Evolutionary conservation across 2,888 invertebrate species (phyloP).

Genomic region (Lepidocyrtoides sp.): DNA sequence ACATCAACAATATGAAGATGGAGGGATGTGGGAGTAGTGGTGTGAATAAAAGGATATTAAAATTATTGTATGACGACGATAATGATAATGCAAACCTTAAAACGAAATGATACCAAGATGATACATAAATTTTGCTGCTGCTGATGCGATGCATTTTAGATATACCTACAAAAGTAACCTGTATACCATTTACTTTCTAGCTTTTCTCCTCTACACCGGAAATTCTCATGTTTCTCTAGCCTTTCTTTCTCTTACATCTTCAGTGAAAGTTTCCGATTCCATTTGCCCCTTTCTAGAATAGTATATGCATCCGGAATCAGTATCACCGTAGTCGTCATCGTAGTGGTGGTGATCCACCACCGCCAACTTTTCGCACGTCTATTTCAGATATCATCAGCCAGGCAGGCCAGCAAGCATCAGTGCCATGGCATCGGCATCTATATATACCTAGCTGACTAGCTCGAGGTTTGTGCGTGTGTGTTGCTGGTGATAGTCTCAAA

Average conservation of each 20-base stretch:
- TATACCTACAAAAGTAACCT: no score
- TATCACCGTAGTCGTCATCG: constrained; percentile 5
- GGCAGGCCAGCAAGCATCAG: neutral
- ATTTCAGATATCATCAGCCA: constrained; percentile 61
- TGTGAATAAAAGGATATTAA: constrained; percentile 68
- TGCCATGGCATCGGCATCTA: neutral
- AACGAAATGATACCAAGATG: neutral
- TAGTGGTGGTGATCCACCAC: no score
- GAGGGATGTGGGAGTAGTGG: neutral
- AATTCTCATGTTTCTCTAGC: neutral
- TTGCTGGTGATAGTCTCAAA: constrained; percentile 75
- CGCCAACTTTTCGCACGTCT: constrained; percentile 66
- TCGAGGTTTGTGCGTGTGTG: no score
- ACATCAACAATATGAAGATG: neutral
- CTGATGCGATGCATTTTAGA: no score
- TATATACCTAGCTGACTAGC: no score
- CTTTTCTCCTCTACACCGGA: constrained; percentile 1
- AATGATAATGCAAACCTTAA: constrained; percentile 5
- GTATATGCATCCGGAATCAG: neutral
- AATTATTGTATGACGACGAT: constrained; percentile 73
- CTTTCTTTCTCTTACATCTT: neutral
- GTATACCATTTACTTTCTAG: no score
- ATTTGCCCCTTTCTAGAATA: neutral
- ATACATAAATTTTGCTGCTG: neutral
- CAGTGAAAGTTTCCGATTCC: constrained; percentile 38